phyloP scores from a whole-genome alignment of 2,797 vertebrate species.

The Lutjanus campechanus region DNA sequence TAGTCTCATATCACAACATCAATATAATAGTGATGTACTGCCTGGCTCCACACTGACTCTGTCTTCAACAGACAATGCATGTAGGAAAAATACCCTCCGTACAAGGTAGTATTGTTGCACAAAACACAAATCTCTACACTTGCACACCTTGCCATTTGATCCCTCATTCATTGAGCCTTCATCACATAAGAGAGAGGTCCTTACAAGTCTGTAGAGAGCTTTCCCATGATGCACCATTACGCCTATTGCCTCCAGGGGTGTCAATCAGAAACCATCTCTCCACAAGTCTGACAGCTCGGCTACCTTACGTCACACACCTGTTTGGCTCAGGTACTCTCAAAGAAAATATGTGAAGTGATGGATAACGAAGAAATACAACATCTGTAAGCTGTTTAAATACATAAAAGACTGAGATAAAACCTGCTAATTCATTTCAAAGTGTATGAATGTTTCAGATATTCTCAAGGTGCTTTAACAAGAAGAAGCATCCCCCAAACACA shows the following conservation, averaged over 20 bases:
- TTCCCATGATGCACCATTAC: constrained; percentile 69
- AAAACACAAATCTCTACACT: constrained; percentile 7
- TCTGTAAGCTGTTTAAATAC: constrained; percentile 19
- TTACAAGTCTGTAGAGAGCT: constrained; percentile 52
- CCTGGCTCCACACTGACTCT: neutral
- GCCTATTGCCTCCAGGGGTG: constrained; percentile 56
- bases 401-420: constrained; percentile 3
- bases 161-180: constrained; percentile 49
- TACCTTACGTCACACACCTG: constrained; percentile 71
- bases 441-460: constrained; percentile 22
- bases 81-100: constrained; percentile 1
- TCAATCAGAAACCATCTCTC: constrained; percentile 70
- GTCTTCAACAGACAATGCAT: neutral
- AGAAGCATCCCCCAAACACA: constrained; percentile 3
- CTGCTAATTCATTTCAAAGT: constrained; percentile 20
- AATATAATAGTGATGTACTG: too few species aligned
- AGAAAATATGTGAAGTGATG: constrained; percentile 47
- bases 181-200: constrained; percentile 56
- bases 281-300: constrained; percentile 58
- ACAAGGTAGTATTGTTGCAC: constrained; percentile 10
- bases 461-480: constrained; percentile 8
- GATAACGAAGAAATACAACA: constrained; percentile 42
- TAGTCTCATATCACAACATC: too few species aligned
- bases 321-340: constrained; percentile 65
- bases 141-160: constrained; percentile 46